These are phyloP conservation scores for Crax fasciolata DNA, from an alignment of 2,797 vertebrate genomes.

Conservation along the genomic window DNA sequence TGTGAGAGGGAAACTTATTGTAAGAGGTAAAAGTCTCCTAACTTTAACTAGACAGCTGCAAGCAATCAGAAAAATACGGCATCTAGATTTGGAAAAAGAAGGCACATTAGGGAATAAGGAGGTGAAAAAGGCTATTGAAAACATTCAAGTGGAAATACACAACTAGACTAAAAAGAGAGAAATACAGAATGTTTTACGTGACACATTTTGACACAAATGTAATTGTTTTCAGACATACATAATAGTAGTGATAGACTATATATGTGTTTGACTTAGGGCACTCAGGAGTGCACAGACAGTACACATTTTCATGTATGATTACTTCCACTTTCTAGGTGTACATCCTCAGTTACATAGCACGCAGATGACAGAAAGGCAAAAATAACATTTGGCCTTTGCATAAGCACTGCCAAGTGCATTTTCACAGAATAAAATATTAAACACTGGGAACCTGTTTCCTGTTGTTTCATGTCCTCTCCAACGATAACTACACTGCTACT, in stretches of 20 bases:
- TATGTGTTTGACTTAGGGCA: neutral
- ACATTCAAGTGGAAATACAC: neutral
- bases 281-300: neutral
- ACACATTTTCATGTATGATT: neutral
- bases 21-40: neutral
- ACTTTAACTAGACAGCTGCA: neutral
- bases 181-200: neutral
- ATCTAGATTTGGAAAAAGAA: neutral
- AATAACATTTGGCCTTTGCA: neutral
- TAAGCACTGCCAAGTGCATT: neutral
- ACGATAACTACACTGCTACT: constrained; percentile 54
- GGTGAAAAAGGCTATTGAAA: neutral
- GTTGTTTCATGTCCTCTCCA: constrained; percentile 73
- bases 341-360: neutral
- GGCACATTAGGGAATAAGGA: fast-evolving
- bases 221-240: neutral
- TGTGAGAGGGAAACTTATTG: neutral
- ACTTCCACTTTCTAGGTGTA: neutral
- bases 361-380: neutral
- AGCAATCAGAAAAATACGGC: neutral
- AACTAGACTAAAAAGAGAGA: neutral
- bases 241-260: neutral
- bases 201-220: neutral
- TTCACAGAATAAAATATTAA: neutral
- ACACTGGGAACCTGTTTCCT: constrained; percentile 40